Conservation (phyloP, 1,140 invertebrate genomes). For the Aethina tumida region DNA sequence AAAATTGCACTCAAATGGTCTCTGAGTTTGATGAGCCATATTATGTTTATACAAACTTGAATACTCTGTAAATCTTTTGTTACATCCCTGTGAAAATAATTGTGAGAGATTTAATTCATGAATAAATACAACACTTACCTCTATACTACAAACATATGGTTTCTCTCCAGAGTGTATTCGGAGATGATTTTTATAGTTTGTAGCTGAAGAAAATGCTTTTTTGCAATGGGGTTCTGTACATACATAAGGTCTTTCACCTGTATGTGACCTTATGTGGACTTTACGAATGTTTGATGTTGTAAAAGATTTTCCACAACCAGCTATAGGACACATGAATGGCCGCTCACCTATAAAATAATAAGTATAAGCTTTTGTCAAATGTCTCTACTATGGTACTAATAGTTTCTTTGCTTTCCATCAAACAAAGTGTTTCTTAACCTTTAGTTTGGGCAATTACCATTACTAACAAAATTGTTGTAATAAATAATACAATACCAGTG, state of each 20-base stretch:
- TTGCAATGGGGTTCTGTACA: constrained; percentile 48
- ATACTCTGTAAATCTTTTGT: constrained; percentile 63
- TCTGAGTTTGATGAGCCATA: constrained; percentile 50
- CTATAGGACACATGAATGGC: constrained; percentile 54
- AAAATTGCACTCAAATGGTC: constrained; percentile 44
- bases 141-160: constrained; percentile 42
- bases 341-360: constrained; percentile 38
- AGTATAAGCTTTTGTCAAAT: too few relatives aligned
- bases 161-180: constrained; percentile 44
- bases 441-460: too few relatives aligned
- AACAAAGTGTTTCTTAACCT: too few relatives aligned
- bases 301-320: constrained; percentile 56
- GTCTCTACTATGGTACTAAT: too few relatives aligned
- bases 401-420: too few relatives aligned
- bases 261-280: constrained; percentile 50
- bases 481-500: constrained; percentile 56
- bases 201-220: constrained; percentile 50
- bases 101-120: too few relatives aligned
- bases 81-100: constrained; percentile 43
- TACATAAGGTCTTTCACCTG: constrained; percentile 54
- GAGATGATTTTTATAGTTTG: constrained; percentile 49
- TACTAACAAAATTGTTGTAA: too few relatives aligned
- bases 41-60: constrained; percentile 67
- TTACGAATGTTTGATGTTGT: constrained; percentile 67
- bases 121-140: constrained; percentile 8